Percentiles rank a stretch among this genome's conserved stretches.
These are phyloP conservation scores for Limonius californicus DNA, from an alignment of 1,140 invertebrate species.

Conservation along the genomic window DNA sequence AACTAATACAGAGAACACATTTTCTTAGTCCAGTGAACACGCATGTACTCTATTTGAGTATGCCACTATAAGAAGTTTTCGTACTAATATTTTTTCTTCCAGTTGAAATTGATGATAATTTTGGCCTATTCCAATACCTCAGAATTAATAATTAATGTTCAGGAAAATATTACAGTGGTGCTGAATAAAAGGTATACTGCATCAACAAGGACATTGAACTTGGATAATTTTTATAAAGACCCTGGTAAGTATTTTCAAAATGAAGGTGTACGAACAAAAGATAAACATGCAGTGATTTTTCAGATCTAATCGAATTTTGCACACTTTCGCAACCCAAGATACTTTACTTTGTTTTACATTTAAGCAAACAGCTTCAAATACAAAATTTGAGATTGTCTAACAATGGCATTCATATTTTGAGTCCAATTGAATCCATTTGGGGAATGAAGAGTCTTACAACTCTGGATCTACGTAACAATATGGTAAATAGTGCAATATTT, in stretches of 20 bases:
- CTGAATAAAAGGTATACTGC: slow-evolving; percentile 46
- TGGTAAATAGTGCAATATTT: slow-evolving; percentile 38
- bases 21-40: no score
- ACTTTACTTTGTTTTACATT: slow-evolving; percentile 49
- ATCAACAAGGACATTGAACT: slow-evolving; percentile 42
- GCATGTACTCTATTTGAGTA: no score
- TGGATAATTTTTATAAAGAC: slow-evolving; percentile 50
- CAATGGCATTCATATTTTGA: slow-evolving; percentile 47
- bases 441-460: slow-evolving; percentile 39
- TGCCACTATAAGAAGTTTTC: neutral
- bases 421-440: slow-evolving; percentile 43
- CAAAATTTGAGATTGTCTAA: slow-evolving; percentile 47
- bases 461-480: slow-evolving; percentile 51
- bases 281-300: no score
- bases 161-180: slow-evolving; percentile 45
- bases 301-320: slow-evolving; percentile 49
- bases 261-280: no score
- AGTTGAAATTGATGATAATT: slow-evolving; percentile 47
- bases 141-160: slow-evolving; percentile 50
- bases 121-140: slow-evolving; percentile 49
- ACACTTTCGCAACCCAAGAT: slow-evolving; percentile 49
- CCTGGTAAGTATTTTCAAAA: slow-evolving; percentile 33
- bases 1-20: no score
- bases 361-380: slow-evolving; percentile 44
- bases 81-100: slow-evolving; percentile 24